A percentile compares a stretch with the other conserved stretches of the same genome.
These are phyloP conservation scores for Alloscopus bannaensis DNA, from an alignment of 2,888 invertebrate species.

Conservation along the genomic window DNA sequence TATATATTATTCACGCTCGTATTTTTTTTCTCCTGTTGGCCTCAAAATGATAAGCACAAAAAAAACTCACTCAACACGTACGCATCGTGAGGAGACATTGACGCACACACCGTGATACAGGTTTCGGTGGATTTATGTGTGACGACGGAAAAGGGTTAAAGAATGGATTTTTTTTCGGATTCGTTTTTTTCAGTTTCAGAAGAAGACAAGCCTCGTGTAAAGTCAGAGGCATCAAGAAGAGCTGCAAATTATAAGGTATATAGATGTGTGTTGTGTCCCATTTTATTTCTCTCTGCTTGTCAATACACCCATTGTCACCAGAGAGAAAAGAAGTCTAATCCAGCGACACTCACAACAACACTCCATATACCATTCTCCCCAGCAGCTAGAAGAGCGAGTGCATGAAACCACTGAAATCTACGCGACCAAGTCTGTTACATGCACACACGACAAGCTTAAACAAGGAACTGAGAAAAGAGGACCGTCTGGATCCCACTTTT, in stretches of 20 bases:
- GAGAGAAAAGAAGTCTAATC: constrained; percentile 13
- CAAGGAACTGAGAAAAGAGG: constrained; percentile 60
- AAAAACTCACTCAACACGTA: neutral
- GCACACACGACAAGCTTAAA: constrained; percentile 58
- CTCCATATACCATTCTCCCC: constrained; percentile 18
- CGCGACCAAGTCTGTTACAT: too few relatives aligned
- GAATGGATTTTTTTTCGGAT: constrained; percentile 17
- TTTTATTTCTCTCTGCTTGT: too few relatives aligned
- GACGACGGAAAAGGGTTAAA: constrained; percentile 12
- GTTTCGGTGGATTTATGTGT: neutral
- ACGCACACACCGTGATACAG: neutral
- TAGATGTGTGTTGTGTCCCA: too few relatives aligned
- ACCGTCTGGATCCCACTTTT: constrained; percentile 51
- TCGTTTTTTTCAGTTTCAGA: too few relatives aligned
- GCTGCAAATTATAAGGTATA: too few relatives aligned
- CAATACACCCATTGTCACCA: neutral
- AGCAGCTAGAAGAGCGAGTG: constrained; percentile 24
- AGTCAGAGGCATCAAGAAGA: too few relatives aligned
- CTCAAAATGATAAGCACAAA: neutral
- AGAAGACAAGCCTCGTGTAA: too few relatives aligned
- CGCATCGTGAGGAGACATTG: neutral
- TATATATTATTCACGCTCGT: neutral
- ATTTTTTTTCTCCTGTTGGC: constrained; percentile 12
- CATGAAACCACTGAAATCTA: neutral
- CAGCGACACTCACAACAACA: constrained; percentile 1